Base-by-base conservation (phyloP, 2,888 invertebrate species). In the Cataglyphis albicans region DNA sequence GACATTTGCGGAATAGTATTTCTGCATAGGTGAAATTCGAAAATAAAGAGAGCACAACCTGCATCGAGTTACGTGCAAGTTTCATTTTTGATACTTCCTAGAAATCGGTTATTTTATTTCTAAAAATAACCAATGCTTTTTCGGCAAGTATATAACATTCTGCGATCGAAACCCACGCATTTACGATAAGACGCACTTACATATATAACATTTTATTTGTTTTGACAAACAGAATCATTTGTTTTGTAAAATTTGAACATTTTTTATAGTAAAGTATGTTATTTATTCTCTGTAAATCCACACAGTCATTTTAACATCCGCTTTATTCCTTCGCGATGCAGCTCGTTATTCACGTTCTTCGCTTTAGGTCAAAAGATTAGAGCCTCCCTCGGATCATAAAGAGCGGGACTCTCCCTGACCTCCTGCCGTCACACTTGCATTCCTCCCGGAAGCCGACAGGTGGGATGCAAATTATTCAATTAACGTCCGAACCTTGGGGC, bases 401-500 rank as follows among this genome's bases (percentile, higher is more conserved):
- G 74, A 86, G 76, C 38, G 68, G 63, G 72, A 84, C 63, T 86
- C 84, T 83, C 86, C 86, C 88, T 89, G 87, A 90, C 85, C 87
- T 83, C 81, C 52, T 84, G 67, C 74, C 84, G 78, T 87, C 82
- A 83, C 82, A 74, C 78, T 81, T 80, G 80, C 75, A 81, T 72
- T 83, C 78, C 86, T 91, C 89, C 90, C 92, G 91, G 91, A 90
- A 91, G 89, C 86, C 84, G 88, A 90, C 90, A 92, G 90, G 90
- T 89, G 91, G 87, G 90, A 93, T 93, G 93, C 91, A 93, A 93
- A 93, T 93, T 93, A 93, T 93, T 93, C 92, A 93, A 93, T 93
- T 93, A 93, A 92, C 90, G 90, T 91, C 76, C 74, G 67, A 84
- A 81, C 76, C 78, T 81, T 73, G 74, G 41, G 84, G 81, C 78